These are phyloP conservation scores for Hypomecis punctinalis DNA, from an alignment of 2,888 invertebrate species.

Conservation along the genomic window DNA sequence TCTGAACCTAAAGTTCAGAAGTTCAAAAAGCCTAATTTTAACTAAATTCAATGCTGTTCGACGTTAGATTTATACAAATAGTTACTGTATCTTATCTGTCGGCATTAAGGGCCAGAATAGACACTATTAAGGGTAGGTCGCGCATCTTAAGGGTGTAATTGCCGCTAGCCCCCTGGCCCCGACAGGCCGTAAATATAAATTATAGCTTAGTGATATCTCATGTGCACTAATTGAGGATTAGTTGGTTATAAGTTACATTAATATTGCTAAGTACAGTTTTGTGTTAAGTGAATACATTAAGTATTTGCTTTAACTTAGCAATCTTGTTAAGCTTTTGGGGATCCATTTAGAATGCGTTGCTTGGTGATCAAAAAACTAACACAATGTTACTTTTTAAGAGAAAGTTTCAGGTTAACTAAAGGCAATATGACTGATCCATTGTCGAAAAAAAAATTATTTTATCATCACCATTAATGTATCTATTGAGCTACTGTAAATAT, in stretches of 20 bases:
- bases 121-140: slow-evolving; percentile 32
- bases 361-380: not conserved
- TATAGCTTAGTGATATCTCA: slow-evolving; percentile 45
- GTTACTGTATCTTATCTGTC: slow-evolving; percentile 51
- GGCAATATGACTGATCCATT: no score
- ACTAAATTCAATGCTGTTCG: slow-evolving; percentile 5
- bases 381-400: not conserved
- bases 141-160: slow-evolving; percentile 56
- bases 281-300: not conserved
- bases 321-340: not conserved
- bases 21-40: not conserved
- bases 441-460: no score
- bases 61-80: slow-evolving; percentile 40
- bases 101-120: slow-evolving; percentile 23
- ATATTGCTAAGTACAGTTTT: slow-evolving; percentile 11
- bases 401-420: no score
- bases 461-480: no score
- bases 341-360: not conserved
- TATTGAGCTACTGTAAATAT: no score
- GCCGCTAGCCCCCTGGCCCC: slow-evolving; percentile 44
- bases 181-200: slow-evolving; percentile 55
- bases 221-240: slow-evolving; percentile 46
- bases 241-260: slow-evolving; percentile 38
- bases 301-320: not conserved
- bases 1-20: no score